Conservation (phyloP, 2,797 vertebrate genomes). For the Mormyrops boulengeri region DNA sequence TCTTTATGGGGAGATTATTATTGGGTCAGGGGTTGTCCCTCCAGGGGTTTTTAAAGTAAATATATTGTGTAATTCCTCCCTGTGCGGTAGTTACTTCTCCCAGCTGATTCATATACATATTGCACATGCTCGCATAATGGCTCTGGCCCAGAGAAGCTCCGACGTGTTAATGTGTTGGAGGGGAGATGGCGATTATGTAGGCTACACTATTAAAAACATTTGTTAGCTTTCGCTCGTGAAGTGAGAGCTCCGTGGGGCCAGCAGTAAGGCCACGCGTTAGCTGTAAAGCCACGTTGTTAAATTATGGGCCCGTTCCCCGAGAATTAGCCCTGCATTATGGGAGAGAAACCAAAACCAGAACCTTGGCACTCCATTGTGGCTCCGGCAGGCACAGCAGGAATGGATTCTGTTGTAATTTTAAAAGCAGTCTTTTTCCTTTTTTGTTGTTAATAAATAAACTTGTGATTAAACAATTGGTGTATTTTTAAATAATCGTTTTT, state of each 20-base stretch:
- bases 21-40: constrained; percentile 60
- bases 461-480: not conserved
- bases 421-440: not conserved
- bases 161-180: constrained; percentile 49
- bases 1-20: constrained; percentile 58
- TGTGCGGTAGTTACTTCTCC: constrained; percentile 62
- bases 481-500: not conserved
- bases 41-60: constrained; percentile 63
- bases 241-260: constrained; percentile 48
- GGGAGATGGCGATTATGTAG: constrained; percentile 61
- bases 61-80: constrained; percentile 67
- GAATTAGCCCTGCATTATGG: constrained; percentile 44
- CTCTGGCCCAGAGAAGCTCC: constrained; percentile 58
- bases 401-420: constrained; percentile 19
- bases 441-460: not conserved
- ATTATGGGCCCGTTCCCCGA: constrained; percentile 60
- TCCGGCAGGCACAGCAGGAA: constrained; percentile 43
- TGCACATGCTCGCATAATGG: constrained; percentile 67
- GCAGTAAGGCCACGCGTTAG: constrained; percentile 51
- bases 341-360: constrained; percentile 47
- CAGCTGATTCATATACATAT: constrained; percentile 67
- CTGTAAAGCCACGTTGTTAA: constrained; percentile 56
- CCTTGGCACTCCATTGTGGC: constrained; percentile 47
- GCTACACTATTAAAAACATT: constrained; percentile 71
- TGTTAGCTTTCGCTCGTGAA: constrained; percentile 71